These are phyloP conservation scores for Scalopus aquaticus DNA, from an alignment of 2,113 vertebrate genomes.

Conservation along the genomic window DNA sequence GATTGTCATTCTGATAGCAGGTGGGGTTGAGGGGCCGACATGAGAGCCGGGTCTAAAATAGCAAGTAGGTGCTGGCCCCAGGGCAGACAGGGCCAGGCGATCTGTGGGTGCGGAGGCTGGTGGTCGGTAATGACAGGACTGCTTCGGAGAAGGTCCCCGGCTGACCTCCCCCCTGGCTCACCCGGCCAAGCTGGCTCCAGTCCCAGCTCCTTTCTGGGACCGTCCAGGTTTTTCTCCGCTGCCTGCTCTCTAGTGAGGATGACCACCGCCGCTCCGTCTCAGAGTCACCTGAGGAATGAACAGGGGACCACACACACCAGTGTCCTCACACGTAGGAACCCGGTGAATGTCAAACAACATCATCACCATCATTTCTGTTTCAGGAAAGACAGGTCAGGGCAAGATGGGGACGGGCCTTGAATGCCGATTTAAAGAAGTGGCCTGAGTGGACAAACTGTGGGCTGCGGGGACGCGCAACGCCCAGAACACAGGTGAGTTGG, in stretches of 20 bases:
- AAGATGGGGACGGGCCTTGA: not conserved
- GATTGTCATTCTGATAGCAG: not conserved
- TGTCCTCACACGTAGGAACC: not conserved
- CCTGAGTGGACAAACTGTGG: not conserved
- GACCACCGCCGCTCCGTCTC: not conserved
- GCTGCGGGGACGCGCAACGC: accelerated
- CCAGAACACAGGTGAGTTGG: not conserved
- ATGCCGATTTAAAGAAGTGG: not conserved
- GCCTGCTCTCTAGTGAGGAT: not conserved
- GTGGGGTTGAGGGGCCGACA: not conserved
- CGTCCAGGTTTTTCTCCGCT: not conserved
- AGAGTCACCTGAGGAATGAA: not conserved
- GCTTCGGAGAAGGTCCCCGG: not conserved
- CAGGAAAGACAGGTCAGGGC: not conserved
- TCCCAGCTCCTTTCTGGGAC: not conserved
- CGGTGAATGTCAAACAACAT: accelerated
- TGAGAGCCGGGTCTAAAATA: not conserved
- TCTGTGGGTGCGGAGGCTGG: accelerated
- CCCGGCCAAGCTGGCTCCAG: not conserved
- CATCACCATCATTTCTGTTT: not conserved
- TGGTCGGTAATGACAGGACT: not conserved
- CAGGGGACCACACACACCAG: not conserved
- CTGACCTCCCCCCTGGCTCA: not conserved
- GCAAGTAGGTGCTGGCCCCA: not conserved
- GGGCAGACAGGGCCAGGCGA: not conserved